Percentiles rank a stretch among this genome's conserved stretches.
Evolutionary conservation across 2,113 vertebrate genomes (phyloP).

Genomic region (Mystacornis crossleyi): DNA sequence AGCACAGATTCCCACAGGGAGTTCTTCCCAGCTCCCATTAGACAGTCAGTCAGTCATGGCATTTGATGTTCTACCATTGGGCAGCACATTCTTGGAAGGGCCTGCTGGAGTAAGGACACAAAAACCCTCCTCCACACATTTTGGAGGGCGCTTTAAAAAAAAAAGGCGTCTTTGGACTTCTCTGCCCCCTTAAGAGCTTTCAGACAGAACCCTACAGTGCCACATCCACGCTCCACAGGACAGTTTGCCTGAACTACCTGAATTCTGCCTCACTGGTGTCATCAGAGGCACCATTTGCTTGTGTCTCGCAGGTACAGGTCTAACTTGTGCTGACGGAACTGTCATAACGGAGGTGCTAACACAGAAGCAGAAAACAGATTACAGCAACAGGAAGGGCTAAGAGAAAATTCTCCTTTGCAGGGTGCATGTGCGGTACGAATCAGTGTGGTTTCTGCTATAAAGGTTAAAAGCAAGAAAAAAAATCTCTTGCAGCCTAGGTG

Average conservation of each 20-base stretch:
- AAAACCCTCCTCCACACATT: background rate
- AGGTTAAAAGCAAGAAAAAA: background rate
- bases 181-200: background rate
- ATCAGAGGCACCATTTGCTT: background rate
- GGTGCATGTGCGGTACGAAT: background rate
- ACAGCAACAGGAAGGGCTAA: background rate
- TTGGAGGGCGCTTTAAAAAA: background rate
- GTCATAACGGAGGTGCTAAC: background rate
- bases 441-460: background rate
- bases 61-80: accelerated
- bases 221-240: accelerated
- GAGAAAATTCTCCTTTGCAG: background rate
- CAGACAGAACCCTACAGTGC: background rate
- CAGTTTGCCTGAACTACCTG: background rate
- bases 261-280: background rate
- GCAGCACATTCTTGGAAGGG: background rate
- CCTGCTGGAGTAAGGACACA: background rate
- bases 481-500: background rate
- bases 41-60: background rate
- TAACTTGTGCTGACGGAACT: background rate
- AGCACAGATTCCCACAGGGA: background rate
- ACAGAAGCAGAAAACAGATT: background rate
- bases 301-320: background rate
- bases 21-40: background rate
- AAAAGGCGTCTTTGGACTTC: background rate